Base-by-base conservation (phyloP, 2,888 invertebrate genomes). In the Perizoma affinitatum region DNA sequence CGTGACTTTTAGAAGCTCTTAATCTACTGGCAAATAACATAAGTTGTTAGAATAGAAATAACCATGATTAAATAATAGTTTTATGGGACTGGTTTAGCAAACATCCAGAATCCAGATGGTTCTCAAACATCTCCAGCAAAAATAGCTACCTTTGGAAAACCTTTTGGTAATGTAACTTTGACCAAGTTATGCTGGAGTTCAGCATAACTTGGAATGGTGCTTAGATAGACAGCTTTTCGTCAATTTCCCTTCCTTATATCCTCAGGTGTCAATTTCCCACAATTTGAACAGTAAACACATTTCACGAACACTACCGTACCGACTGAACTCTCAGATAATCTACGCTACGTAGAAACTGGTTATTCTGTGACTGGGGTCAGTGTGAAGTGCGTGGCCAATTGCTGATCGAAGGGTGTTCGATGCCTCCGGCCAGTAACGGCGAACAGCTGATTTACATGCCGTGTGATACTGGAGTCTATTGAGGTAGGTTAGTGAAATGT, bases 261-360 rank as follows among this genome's bases (percentile, higher is more conserved):
- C 56, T 35, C 11, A 22, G 57, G 57, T 57, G 51, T 52, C 46
- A 57, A 57, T 57, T 57, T 46, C 51, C 35, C 33, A 47, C 58
- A 53, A 53, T 58, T 58, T 52, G 48, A 34, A 43, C 48, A 48
- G 47, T 58, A 58, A 58, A 58, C 42, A 35, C 4, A 5, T 38
- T 7, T 38, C 38, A 41, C 36, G 36, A n/a, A 42, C 42, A 42
- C n/a, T 10, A 42, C 42, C 5, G 5, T 5, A 5, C 4, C 6
- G 4, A 10, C 10, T 42, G 22, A 4, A 42, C 47, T 47, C 11
- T 47, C 7, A 10, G 2, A 34, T 42, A 35, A 35, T 47, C 47
- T 54, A 22, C 22, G 22, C 22, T 22, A 22, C 22, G 22, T 22
- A 22, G 22, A 22, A 7, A 22, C 44, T 44, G 22, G 44, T 44